These are phyloP conservation scores for Rapana venosa DNA, from an alignment of 2,888 invertebrate species.

Conservation along the genomic window DNA sequence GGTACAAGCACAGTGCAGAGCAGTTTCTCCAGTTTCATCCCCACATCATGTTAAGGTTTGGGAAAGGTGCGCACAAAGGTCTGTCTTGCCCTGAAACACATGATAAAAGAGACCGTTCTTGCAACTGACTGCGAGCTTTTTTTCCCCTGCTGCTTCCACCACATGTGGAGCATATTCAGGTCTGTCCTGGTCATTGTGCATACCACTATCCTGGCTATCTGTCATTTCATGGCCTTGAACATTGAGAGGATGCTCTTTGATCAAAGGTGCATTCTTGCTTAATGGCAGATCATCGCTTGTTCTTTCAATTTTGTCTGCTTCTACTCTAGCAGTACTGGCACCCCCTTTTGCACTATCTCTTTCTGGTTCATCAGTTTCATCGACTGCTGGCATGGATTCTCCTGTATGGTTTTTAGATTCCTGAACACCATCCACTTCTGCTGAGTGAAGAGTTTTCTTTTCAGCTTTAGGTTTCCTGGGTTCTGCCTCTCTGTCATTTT, in stretches of 20 bases:
- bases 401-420: neutral
- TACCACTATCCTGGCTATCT: neutral
- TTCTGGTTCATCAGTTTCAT: neutral
- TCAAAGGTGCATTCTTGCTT: neutral
- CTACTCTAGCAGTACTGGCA: neutral
- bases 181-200: neutral
- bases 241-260: neutral
- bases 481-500: neutral
- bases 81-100: constrained; percentile 11
- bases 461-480: neutral
- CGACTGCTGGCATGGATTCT: neutral
- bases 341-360: neutral
- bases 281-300: neutral
- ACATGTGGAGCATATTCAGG: neutral
- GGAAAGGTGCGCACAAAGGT: neutral
- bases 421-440: neutral
- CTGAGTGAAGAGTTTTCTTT: neutral
- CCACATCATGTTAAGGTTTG: neutral
- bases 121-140: neutral
- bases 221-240: neutral
- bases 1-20: constrained; percentile 8
- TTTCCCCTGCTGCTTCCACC: neutral
- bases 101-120: neutral
- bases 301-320: neutral
- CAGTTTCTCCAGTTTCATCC: neutral